Conservation (phyloP, 1,140 invertebrate genomes). For the Drosophila quadrilineata region DNA sequence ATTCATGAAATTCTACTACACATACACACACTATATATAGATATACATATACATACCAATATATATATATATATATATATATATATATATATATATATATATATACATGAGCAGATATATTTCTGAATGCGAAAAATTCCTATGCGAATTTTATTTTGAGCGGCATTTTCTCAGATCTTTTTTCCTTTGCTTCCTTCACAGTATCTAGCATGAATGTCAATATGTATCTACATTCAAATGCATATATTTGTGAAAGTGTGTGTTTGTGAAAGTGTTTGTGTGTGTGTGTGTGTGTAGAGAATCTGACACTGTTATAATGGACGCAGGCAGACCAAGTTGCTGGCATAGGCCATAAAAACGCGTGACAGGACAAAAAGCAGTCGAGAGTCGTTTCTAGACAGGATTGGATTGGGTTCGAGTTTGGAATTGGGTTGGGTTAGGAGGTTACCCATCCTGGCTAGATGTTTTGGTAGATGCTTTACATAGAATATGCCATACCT, state of each 20-base stretch:
- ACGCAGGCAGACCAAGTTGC: constrained; percentile 18
- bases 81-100: background rate
- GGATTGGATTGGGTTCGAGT: background rate
- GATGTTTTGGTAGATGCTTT: constrained; percentile 18
- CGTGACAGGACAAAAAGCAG: constrained; percentile 61
- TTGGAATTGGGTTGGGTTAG: background rate
- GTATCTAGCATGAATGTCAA: background rate
- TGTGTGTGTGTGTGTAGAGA: constrained; percentile 5
- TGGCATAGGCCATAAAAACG: constrained; percentile 48
- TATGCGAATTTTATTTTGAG: constrained; percentile 20
- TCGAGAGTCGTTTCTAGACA: constrained; percentile 48
- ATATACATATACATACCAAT: background rate
- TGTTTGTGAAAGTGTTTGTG: background rate
- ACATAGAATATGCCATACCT: background rate
- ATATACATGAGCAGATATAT: background rate
- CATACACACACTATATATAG: too few species aligned
- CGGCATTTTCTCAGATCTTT: constrained; percentile 25
- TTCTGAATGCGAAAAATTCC: background rate
- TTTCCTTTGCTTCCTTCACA: too few species aligned
- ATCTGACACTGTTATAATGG: constrained; percentile 20
- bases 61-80: background rate
- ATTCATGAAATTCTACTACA: background rate
- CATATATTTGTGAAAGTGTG: background rate
- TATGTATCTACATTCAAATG: background rate
- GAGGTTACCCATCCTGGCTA: constrained; percentile 11